Base-by-base conservation (phyloP, 2,113 vertebrate species). In the Poeciliopsis prolifica region DNA sequence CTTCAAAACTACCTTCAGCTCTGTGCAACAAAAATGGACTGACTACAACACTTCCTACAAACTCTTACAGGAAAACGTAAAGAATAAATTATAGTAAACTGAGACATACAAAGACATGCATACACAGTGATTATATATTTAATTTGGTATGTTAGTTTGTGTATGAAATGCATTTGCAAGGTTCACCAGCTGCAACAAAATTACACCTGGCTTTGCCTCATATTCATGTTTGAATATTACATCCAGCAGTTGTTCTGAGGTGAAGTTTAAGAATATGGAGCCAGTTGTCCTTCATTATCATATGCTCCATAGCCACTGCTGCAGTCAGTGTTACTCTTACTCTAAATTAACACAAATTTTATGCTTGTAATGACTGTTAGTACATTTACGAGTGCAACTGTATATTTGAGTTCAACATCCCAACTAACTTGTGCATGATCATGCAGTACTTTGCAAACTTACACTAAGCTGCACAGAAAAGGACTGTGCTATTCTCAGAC, bases 1-100 rank as follows among this genome's bases (percentile, higher is more conserved):
- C 77, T 83, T 91, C 85, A 75, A 68, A 87, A 89, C 88, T 81
- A 90, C 86, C 83, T 83, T 81, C 67, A 70, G 84, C 81, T 88
- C 79, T 79, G 40, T 48, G 26, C 71, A 78, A 68, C n/a, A 64
- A 29, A 70, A 28, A 5, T 65, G 28, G 7, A 69, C 48, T 77
- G 77, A 70, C 75, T 61, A 17, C 69, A 33, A 62, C 65, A 72
- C 70, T 60, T 48, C 48, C 74, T 70, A 75, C 51, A 44, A 83
- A 85, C 74, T 83, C 80, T 58, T 74, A 62, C 79, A 84, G 72
- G 88, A 70, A 42, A 42, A 58, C 70, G 61, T 48, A 64, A 82
- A 66, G 42, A 81, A 90, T 72, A 74, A 79, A 81, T 84, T 91
- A 78, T 81, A 74, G 66, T 79, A 71, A 40, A 65, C 68, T 61